Evolutionary conservation across 2,113 vertebrate species (phyloP).

Genomic region (Sakesphorus luctuosus): DNA sequence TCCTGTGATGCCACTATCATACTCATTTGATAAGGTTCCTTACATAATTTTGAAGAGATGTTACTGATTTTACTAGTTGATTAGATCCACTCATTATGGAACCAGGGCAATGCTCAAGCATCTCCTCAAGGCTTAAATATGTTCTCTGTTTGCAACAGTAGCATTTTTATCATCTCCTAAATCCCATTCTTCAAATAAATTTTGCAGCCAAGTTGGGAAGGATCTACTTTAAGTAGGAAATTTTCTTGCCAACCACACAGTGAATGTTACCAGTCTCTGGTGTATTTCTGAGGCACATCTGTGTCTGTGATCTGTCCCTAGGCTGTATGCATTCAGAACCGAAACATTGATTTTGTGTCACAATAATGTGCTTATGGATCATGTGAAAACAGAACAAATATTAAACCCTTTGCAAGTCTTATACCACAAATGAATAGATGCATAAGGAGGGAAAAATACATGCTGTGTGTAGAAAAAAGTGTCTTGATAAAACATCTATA

Average conservation of each 20-base stretch:
- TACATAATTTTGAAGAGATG: neutral
- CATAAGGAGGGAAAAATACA: neutral
- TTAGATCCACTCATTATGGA: neutral
- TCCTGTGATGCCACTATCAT: neutral
- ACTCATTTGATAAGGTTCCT: neutral
- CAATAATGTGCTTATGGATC: neutral
- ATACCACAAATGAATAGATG: neutral
- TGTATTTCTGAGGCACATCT: neutral
- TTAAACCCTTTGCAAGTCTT: neutral
- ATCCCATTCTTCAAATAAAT: neutral
- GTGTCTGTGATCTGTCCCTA: neutral
- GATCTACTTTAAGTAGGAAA: neutral
- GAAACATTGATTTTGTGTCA: constrained; percentile 1
- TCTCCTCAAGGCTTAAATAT: neutral
- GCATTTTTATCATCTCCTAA: neutral
- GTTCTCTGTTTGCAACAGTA: neutral
- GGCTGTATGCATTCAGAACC: neutral
- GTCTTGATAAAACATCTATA: neutral
- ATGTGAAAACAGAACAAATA: neutral
- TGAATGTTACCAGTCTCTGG: neutral
- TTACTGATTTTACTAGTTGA: neutral
- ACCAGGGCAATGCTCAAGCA: neutral
- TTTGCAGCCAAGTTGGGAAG: neutral
- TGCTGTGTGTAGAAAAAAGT: neutral
- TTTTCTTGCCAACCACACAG: neutral